Evolutionary conservation across 2,113 vertebrate species (phyloP), one percentile per base, ranked within the genome.

Genomic region (Syngnathus floridae): DNA sequence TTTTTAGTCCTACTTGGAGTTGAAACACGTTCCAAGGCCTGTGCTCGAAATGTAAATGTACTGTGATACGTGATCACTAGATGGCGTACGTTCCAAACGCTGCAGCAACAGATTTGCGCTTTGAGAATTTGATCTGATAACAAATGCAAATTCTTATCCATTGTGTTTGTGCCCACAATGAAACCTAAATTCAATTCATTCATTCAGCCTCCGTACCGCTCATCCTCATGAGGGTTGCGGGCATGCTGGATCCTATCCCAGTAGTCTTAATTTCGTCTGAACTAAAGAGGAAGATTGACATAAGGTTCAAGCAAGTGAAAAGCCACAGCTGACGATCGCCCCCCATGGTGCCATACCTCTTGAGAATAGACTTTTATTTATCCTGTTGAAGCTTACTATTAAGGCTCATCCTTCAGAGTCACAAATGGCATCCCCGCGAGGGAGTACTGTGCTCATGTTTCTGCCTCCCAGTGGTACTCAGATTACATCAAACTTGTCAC

Each of bases 371-470:
- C 41, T 31, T 49, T 75, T 68, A 75, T 85, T 78, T 71, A 78
- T 82, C 70, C 79, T 74, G 54, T 70, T 71, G 70, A n/a, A 64
- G 41, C 65, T 66, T n/a, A 35, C 65, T 46, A 74, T 59, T 77
- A 65, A 76, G 61, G 80, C 82, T 79, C 65, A 60, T 71, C 79
- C 80, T 74, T 31, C 40, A 40, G 72, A 65, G 65, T 54, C 70
- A 72, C 51, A 75, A 79, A 80, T 76, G 70, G 69, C 8, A 12
- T 49, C 73, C 48, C 36, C 13, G 10, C 31, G 65, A 77, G 56
- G 36, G 13, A 12, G 71, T 66, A 59, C 71, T 1, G 63, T 59
- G 71, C 71, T 90, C 81, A 76, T 83, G 80, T 87, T 87, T 72
- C 77, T 59, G 48, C 55, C 68, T 76, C 72, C 70, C 37, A 0